Evolutionary conservation across 1,140 invertebrate genomes (phyloP).

Genomic region (Lepidotrigona ventralis): DNA sequence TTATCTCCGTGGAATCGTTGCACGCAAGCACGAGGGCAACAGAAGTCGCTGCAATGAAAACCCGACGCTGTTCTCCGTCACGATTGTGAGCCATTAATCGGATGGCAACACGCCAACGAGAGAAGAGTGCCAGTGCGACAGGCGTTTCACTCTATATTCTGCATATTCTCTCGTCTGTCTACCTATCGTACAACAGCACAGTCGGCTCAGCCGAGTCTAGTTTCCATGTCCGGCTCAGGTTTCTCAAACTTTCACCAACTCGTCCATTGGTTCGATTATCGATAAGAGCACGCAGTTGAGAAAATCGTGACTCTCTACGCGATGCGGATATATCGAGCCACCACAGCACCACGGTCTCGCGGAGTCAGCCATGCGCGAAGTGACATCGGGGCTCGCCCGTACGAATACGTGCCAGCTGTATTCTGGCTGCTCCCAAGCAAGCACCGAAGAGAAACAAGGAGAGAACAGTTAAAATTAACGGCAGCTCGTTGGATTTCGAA

Average conservation of each 20-base stretch:
- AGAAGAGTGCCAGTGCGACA: constrained; percentile 11
- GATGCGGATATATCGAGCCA: constrained; percentile 29
- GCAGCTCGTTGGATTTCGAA: not conserved
- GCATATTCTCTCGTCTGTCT: constrained; percentile 16
- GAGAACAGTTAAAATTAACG: too few relatives aligned
- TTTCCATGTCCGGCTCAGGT: constrained; percentile 59
- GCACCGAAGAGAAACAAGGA: not conserved
- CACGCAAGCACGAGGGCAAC: too few relatives aligned
- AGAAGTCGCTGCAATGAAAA: too few relatives aligned
- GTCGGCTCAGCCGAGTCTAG: constrained; percentile 27
- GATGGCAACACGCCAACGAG: too few relatives aligned
- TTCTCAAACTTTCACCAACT: constrained; percentile 75
- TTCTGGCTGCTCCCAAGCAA: constrained; percentile 1
- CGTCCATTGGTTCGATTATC: constrained; percentile 57
- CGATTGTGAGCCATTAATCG: too few relatives aligned
- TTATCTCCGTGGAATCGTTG: too few relatives aligned
- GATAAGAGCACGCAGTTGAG: constrained; percentile 66
- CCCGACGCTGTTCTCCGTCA: too few relatives aligned
- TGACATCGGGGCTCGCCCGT: constrained; percentile 59
- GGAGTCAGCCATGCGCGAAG: constrained; percentile 71
- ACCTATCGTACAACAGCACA: constrained; percentile 2
- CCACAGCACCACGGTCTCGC: constrained; percentile 45
- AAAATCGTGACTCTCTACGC: constrained; percentile 56
- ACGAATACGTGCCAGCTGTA: constrained; percentile 35
- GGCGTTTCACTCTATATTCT: constrained; percentile 15